Conservation (phyloP, 2,888 invertebrate species). For the Caenorhabditis sp. region DNA sequence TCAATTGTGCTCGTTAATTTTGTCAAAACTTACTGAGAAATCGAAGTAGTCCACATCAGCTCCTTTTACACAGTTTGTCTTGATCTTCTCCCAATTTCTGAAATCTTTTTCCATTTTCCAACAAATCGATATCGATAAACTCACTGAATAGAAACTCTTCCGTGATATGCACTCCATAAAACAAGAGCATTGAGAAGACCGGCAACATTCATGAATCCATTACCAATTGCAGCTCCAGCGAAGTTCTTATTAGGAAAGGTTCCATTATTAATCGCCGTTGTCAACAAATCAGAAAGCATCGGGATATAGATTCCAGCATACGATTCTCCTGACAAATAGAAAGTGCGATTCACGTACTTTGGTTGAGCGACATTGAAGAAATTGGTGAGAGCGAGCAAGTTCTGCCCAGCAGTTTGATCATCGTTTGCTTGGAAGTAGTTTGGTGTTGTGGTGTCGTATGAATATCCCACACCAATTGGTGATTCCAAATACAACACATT, state of each 20-base stretch:
- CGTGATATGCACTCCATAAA: constrained; percentile 66
- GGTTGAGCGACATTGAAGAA: constrained; percentile 73
- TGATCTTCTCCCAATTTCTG: constrained; percentile 55
- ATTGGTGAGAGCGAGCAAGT: constrained; percentile 73
- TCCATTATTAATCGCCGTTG: constrained; percentile 58
- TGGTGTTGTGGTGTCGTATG: constrained; percentile 63
- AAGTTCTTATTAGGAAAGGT: constrained; percentile 59
- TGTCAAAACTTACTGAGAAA: constrained; percentile 35
- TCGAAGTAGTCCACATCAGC: constrained; percentile 57
- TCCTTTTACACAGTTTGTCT: constrained; percentile 29
- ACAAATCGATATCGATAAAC: constrained; percentile 5
- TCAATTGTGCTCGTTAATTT: too few species aligned
- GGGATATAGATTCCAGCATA: constrained; percentile 74
- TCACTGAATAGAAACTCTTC: constrained; percentile 61
- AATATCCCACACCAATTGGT: constrained; percentile 71
- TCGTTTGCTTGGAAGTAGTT: constrained; percentile 52
- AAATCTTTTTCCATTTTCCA: constrained; percentile 6
- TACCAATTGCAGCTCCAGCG: constrained; percentile 68
- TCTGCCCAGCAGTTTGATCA: constrained; percentile 69
- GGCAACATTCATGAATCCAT: constrained; percentile 67
- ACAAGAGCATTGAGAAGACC: constrained; percentile 62
- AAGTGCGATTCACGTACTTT: constrained; percentile 72
- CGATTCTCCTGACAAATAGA: constrained; percentile 74
- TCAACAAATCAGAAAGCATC: constrained; percentile 71
- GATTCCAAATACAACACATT: constrained; percentile 75